Conservation (phyloP, 2,797 vertebrate genomes). For the Pseudochromis fuscus region DNA sequence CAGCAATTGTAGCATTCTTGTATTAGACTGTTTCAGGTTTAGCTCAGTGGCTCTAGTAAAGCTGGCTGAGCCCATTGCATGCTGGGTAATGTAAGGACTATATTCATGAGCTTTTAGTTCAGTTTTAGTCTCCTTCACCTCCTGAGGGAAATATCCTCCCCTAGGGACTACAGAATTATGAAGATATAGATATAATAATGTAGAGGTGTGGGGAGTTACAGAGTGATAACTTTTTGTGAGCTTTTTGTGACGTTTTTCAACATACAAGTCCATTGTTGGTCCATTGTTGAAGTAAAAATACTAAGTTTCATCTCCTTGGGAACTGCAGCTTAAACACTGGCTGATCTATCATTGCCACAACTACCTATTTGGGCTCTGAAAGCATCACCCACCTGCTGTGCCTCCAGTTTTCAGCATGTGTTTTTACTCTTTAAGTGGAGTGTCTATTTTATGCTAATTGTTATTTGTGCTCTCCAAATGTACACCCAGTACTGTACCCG, state of each 20-base stretch:
- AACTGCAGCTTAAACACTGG: not conserved
- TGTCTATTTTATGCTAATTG: no score
- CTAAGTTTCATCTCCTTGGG: not conserved
- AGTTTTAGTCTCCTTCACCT: not conserved
- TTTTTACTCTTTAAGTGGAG: not conserved
- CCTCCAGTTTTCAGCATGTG: not conserved
- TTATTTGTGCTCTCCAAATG: no score
- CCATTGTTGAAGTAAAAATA: not conserved
- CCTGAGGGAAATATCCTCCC: not conserved
- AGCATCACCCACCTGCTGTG: not conserved
- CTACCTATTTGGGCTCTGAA: not conserved
- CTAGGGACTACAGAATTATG: no score
- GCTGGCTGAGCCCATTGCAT: not conserved
- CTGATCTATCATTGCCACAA: not conserved
- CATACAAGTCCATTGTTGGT: not conserved
- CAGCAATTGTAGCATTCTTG: no score
- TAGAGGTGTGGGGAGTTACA: no score
- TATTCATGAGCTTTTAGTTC: not conserved
- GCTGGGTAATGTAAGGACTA: not conserved
- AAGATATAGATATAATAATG: no score
- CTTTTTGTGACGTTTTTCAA: not conserved
- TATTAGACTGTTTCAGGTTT: no score
- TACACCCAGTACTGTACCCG: no score
- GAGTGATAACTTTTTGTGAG: no score
- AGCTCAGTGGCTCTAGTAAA: not conserved